A percentile compares a stretch with the other conserved stretches of the same genome.
Evolutionary conservation across 1,140 invertebrate genomes (phyloP).

Genomic region (Glossosoma conforme): DNA sequence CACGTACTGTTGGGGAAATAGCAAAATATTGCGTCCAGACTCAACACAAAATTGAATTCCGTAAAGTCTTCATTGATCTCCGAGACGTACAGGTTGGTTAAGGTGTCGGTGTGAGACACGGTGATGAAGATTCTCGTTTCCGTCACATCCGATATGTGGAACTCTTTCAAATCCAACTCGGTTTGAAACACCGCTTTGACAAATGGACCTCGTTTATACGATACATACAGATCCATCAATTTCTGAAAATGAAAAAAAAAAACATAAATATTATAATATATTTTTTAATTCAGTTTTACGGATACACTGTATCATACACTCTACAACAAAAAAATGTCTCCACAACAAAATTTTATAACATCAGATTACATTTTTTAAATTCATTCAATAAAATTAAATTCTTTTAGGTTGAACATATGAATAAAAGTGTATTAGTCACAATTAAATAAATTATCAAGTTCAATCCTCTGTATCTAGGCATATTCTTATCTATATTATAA

Average conservation of each 20-base stretch:
- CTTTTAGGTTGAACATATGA: too few relatives aligned
- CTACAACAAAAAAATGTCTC: too few relatives aligned
- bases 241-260: slow-evolving; percentile 54
- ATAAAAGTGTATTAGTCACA: too few relatives aligned
- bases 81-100: slow-evolving; percentile 75
- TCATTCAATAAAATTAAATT: too few relatives aligned
- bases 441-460: too few relatives aligned
- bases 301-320: too few relatives aligned
- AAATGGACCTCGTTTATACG: slow-evolving; percentile 67
- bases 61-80: slow-evolving; percentile 55
- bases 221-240: slow-evolving; percentile 71
- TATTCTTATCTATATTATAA: slow-evolving; percentile 15
- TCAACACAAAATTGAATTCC: slow-evolving; percentile 65
- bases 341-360: too few relatives aligned
- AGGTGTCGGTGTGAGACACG: slow-evolving; percentile 69
- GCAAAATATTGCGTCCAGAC: slow-evolving; percentile 75
- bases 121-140: slow-evolving; percentile 76
- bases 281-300: too few relatives aligned
- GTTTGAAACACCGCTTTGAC: slow-evolving; percentile 70
- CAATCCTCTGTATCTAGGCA: too few relatives aligned
- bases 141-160: slow-evolving; percentile 78
- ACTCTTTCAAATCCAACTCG: slow-evolving; percentile 60
- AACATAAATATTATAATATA: slow-evolving; percentile 25
- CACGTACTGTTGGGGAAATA: slow-evolving; percentile 78
- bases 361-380: too few relatives aligned